Conservation (phyloP, 2,797 vertebrate species). For the Pantherophis alleghaniensis region DNA sequence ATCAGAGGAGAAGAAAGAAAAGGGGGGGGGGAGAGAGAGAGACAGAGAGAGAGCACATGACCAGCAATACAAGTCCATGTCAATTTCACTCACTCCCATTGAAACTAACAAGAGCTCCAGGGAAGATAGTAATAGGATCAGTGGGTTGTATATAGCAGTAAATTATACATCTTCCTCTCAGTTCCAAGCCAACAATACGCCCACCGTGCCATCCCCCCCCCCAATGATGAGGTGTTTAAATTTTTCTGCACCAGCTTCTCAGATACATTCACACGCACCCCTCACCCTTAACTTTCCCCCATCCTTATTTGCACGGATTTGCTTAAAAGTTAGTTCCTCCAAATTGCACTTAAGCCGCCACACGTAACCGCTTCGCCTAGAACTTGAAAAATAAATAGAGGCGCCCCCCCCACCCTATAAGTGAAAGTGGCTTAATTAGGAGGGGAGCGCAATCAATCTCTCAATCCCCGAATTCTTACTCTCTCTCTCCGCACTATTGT, state of each 20-base stretch:
- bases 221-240: conserved; percentile 75
- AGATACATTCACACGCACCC: conserved; percentile 67
- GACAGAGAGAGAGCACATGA: conserved; percentile 80
- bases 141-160: conserved; percentile 85
- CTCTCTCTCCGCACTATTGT: conserved; percentile 71
- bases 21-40: conserved; percentile 63
- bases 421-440: conserved; percentile 30
- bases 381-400: conserved; percentile 65
- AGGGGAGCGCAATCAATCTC: conserved; percentile 42
- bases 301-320: conserved; percentile 81
- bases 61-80: conserved; percentile 87
- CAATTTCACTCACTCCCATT: conserved; percentile 90
- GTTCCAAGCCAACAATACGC: conserved; percentile 86
- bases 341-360: conserved; percentile 67
- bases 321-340: conserved; percentile 81
- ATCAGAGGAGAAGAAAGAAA: conserved; percentile 80
- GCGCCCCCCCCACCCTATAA: conserved; percentile 42
- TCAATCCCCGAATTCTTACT: conserved; percentile 72
- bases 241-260: conserved; percentile 74
- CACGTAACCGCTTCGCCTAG: conserved; percentile 67
- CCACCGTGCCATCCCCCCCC: conserved; percentile 81
- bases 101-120: conserved; percentile 84
- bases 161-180: conserved; percentile 89
- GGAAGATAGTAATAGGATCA: conserved; percentile 84
- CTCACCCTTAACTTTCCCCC: conserved; percentile 51